A percentile compares a stretch with the other conserved stretches of the same genome.
These are phyloP conservation scores for Tenrec ecaudatus DNA, from an alignment of 2,113 vertebrate species.

Conservation along the genomic window DNA sequence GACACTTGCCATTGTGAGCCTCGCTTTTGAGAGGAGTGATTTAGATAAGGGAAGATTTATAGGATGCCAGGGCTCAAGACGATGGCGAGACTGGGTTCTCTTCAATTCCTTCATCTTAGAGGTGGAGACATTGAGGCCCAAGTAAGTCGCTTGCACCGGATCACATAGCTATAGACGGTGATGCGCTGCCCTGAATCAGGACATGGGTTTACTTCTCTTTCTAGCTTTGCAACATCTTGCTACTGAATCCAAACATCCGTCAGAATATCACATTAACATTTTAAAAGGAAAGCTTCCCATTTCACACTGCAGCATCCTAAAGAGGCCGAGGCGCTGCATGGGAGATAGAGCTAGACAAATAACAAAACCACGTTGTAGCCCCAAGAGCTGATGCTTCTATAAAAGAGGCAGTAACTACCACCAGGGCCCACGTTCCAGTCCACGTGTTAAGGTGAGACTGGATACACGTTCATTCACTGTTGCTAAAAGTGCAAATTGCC, in stretches of 20 bases:
- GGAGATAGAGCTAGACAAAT: neutral
- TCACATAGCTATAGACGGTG: neutral
- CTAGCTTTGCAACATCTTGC: neutral
- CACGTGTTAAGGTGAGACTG: accelerated
- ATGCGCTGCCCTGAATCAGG: neutral
- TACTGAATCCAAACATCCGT: neutral
- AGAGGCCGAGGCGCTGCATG: neutral
- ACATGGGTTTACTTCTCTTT: neutral
- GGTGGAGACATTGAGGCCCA: neutral
- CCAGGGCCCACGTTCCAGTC: neutral
- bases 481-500: neutral
- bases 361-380: neutral
- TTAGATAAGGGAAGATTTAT: slow-evolving; percentile 43
- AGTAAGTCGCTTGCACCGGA: neutral
- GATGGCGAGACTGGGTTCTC: neutral
- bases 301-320: slow-evolving; percentile 33
- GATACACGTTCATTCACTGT: neutral
- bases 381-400: neutral
- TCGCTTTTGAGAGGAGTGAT: slow-evolving; percentile 55
- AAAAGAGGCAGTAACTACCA: neutral
- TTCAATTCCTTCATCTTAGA: neutral
- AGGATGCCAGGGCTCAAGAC: neutral
- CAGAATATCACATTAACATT: neutral
- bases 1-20: slow-evolving; percentile 65
- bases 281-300: slow-evolving; percentile 8